Evolutionary conservation across 2,113 vertebrate species (phyloP).

Genomic region (Blennius ocellaris): DNA sequence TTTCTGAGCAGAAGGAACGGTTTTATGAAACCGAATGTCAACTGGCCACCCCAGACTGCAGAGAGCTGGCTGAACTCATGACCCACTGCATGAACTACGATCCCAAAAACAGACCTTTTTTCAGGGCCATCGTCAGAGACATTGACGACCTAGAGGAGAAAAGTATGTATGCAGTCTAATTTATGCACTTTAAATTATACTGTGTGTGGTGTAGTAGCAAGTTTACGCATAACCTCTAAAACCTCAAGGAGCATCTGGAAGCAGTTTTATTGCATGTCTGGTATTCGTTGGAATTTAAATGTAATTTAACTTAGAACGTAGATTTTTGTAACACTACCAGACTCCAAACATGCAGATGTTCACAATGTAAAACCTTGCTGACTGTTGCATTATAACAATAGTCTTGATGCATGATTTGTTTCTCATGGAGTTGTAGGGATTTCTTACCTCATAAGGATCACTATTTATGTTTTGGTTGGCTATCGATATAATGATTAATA

Average conservation of each 20-base stretch:
- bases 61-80: conserved; percentile 95
- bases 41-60: conserved; percentile 90
- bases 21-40: conserved; percentile 92
- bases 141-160: conserved; percentile 92
- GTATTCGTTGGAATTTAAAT: background rate
- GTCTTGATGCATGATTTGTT: conserved; percentile 43
- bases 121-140: conserved; percentile 96
- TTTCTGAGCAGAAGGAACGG: conserved; percentile 90
- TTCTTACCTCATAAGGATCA: no score
- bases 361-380: background rate
- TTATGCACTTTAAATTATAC: background rate
- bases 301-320: background rate
- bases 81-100: conserved; percentile 98
- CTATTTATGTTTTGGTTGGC: no score
- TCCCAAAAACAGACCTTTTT: conserved; percentile 95
- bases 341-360: background rate
- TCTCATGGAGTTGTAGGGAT: no score
- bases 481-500: no score
- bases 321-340: background rate
- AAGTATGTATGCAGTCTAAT: conserved; percentile 81
- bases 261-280: background rate
- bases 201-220: background rate
- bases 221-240: background rate
- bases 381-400: conserved; percentile 26
- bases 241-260: background rate